A percentile compares a stretch with the other conserved stretches of the same genome.
phyloP scores from a whole-genome alignment of 2,113 vertebrate genomes.

The Aphyosemion australe region DNA sequence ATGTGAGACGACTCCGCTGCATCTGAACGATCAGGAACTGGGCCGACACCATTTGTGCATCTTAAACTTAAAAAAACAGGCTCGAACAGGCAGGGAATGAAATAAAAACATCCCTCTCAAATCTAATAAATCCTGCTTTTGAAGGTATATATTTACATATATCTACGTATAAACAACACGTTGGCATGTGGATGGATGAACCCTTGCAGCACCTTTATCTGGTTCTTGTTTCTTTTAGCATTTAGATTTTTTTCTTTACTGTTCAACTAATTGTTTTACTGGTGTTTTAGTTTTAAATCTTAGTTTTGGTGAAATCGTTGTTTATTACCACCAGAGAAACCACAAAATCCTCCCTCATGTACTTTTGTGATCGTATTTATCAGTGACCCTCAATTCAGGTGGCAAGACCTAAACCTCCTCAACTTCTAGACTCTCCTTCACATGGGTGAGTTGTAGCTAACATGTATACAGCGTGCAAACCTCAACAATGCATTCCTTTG shows the following conservation, averaged over 20 bases:
- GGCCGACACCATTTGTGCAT: neutral
- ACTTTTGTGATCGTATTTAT: neutral
- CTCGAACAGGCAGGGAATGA: conserved; percentile 6
- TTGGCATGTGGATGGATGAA: conserved; percentile 72
- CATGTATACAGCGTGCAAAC: conserved; percentile 51
- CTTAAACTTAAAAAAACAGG: neutral
- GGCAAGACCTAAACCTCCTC: conserved; percentile 43
- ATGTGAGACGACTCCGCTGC: neutral
- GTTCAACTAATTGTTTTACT: too few relatives aligned
- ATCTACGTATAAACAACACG: conserved; percentile 1
- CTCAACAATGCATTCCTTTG: conserved; percentile 70
- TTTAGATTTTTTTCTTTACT: conserved; percentile 16
- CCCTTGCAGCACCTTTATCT: conserved; percentile 54
- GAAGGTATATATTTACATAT: neutral
- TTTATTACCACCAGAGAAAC: conserved; percentile 33
- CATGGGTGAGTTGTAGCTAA: conserved; percentile 45
- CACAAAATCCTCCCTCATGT: conserved; percentile 24
- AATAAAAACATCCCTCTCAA: conserved; percentile 32
- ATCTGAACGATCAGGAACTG: neutral
- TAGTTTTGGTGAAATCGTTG: conserved; percentile 14
- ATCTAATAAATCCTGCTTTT: conserved; percentile 45
- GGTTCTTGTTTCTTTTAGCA: conserved; percentile 27
- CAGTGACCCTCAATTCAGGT: conserved; percentile 22
- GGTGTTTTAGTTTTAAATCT: conserved; percentile 15
- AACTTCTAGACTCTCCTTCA: conserved; percentile 39